Base-by-base conservation (phyloP, 1,140 invertebrate species). In the Argopecten irradians region DNA sequence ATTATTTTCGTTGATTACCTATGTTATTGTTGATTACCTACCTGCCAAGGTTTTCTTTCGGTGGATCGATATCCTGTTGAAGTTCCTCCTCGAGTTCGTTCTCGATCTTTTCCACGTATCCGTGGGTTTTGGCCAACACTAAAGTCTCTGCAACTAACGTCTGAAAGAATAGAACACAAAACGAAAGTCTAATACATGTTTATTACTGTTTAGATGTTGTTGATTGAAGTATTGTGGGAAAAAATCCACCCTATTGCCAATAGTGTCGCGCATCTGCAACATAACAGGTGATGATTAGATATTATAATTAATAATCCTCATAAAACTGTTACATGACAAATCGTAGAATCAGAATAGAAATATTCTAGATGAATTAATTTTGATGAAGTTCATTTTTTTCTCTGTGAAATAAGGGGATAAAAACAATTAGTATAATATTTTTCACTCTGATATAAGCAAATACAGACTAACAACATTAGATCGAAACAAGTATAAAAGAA, bases 101-200 rank as follows among this genome's bases (percentile, higher is more conserved):
- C 88, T 94, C 94, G 19, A 94, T 94, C 87, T 94, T 94, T 88
- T 94, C 94, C 43, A 94, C 94, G 41, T 94, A 94, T 13, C 94
- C 94, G 84, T 94, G 94, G 2, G 94, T 94, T 86, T 94, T 94
- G 11, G 94, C 94, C 22, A 94, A 89, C 32, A 94, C 92, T 33
- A 94, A 84, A 0, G 94, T 94, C 84, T 94, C 93, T 0, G 94
- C 94, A 5, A 94, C 94, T 82, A 94, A 89, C 13, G 94, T 94
- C 94, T 94, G 91, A 11, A 92, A 91, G 28, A n/a, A 86, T 28
- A 82, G 43, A 71, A 87, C 8, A 33, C 19, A 8, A 88, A 85
- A n/a, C 35, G 13, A 0, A 33, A 7, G 14, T 46, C 14, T 8
- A 11, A 43, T 33, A 46, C 32, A n/a, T n/a, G n/a, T n/a, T n/a